Base-by-base conservation (phyloP, 2,888 invertebrate species). In the Eledona agricola region DNA sequence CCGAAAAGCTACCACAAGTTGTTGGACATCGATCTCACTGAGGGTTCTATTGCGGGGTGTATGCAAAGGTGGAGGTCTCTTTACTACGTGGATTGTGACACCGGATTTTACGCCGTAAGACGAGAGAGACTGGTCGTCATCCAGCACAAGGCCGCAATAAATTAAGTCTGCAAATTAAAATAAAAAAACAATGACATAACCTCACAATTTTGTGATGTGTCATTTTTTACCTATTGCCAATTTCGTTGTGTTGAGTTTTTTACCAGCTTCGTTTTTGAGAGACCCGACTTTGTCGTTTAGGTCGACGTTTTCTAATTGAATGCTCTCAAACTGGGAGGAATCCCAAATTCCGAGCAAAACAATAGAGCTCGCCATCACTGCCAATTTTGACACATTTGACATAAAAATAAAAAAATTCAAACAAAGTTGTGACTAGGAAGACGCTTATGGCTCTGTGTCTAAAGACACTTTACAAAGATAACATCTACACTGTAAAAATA, bases 111-210 rank as follows among this genome's bases (percentile, higher is more conserved):
- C 75, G 2, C 88, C 88, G 75, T 82, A 84, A 2, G 84, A 83
- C 58, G 81, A 80, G 6, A 90, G 73, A 1, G 83, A 65, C 16
- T 79, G 77, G 3, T 82, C 80, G 63, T 85, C 84, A 64, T 86
- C 84, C 42, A 91, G 74, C 52, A 86, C 79, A 65, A 84, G 81
- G 1, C 90, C 90, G 74, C 87, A 86, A 69, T 87, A 88, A 32
- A 88, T 80, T 6, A 89, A 72, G 71, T 86, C 88, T 89, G n/a
- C n/a, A n/a, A n/a, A n/a, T n/a, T n/a, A n/a, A 28, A 20, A 59
- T 55, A 38, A n/a, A 12, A 20, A 9, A 19, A 20, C 5, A 22
- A 20, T 20, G 9, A 37, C 2, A 51, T 26, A 55, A 35, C 15
- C 29, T 45, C 35, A 25, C 29, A 25, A 22, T 26, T 31, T 16